Percentiles rank a stretch among this genome's conserved stretches.
Evolutionary conservation across 2,888 invertebrate species (phyloP).

Genomic region (Meloe dianella): DNA sequence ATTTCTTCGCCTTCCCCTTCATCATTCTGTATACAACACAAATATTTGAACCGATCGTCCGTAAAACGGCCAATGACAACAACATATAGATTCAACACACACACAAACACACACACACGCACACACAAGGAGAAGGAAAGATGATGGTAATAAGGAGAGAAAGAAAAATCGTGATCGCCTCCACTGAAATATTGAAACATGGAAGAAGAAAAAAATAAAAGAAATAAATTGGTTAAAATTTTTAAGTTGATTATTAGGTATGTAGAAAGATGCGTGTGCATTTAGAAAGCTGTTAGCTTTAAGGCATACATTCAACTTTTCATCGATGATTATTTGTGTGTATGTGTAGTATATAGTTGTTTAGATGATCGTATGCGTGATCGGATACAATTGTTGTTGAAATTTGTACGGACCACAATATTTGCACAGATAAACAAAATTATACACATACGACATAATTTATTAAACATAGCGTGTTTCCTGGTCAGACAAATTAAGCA

Average conservation of each 20-base stretch:
- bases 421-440: conserved; percentile 32
- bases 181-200: neutral
- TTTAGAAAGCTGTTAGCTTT: conserved; percentile 10
- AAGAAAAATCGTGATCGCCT: conserved; percentile 1
- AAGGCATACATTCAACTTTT: conserved; percentile 3
- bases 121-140: neutral
- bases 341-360: neutral
- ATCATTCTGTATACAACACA: conserved; percentile 29
- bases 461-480: conserved; percentile 31
- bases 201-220: neutral
- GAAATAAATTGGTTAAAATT: neutral
- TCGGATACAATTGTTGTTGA: conserved; percentile 16
- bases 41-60: conserved; percentile 40
- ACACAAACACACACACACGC: neutral
- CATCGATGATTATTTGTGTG: neutral
- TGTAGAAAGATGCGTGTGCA: neutral
- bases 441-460: conserved; percentile 23
- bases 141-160: neutral
- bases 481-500: conserved; percentile 24
- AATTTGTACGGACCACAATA: conserved; percentile 25
- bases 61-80: conserved; percentile 19
- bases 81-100: no score
- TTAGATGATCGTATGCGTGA: conserved; percentile 20
- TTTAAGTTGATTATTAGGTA: neutral
- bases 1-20: conserved; percentile 31